Evolutionary conservation across 1,140 invertebrate genomes (phyloP), one percentile per base, ranked within the genome.

Genomic region (Diabrotica undecimpunctata): DNA sequence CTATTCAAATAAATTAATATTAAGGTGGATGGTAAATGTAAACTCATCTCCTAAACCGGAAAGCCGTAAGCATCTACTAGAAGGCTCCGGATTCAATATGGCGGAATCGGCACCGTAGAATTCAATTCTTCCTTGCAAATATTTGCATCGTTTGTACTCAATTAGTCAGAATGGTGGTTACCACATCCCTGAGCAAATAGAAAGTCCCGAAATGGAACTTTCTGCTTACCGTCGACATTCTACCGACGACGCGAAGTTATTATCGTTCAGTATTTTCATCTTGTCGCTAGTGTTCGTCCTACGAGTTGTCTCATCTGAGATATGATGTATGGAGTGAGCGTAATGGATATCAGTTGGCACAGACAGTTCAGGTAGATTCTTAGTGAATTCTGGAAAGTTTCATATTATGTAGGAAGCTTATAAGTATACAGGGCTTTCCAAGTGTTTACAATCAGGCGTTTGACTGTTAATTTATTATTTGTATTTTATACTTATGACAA

Each of bases 251-350:
- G 25, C 25, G 25, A 46, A 10, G 41, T 10, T 46, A 46, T 46
- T 46, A 46, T 46, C 41, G n/a, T n/a, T 46, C 41, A 46, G 41
- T 46, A 46, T 46, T 46, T 46, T 46, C 41, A 46, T 46, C 41
- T 46, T 25, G 25, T 25, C 25, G 25, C 25, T 25, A 25, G n/a
- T n/a, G n/a, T n/a, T n/a, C n/a, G n/a, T n/a, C n/a, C 25, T 25
- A 25, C 25, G 25, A 25, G 25, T 25, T 25, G 25, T 25, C 25
- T 25, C 25, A 25, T 25, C 25, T 25, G 25, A 25, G 25, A 25
- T 25, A 25, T 25, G 25, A 25, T 25, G 25, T 25, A 25, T 25
- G 25, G 25, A 25, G 25, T 25, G 25, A 25, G 25, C 25, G 25
- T 25, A 25, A 25, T 25, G 25, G 25, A 25, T 25, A 25, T 25